phyloP scores from a whole-genome alignment of 2,888 invertebrate genomes.

The Odontocerum albicorne region DNA sequence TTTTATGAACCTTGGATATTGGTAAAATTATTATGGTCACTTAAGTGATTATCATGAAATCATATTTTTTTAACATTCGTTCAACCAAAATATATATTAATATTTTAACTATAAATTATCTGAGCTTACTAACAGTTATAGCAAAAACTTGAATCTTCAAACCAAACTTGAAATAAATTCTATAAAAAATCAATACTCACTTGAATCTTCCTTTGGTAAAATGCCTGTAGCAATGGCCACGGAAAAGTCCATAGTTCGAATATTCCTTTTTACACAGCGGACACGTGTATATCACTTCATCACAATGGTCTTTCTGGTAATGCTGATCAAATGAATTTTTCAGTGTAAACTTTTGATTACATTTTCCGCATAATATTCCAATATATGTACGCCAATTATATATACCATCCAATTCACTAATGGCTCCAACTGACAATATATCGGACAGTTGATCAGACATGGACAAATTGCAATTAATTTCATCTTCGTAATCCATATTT shows the following conservation, averaged over 20 bases:
- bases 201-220: conserved; percentile 15
- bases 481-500: too few relatives aligned
- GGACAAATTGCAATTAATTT: not conserved
- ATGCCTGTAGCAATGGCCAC: conserved; percentile 61
- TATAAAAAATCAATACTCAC: conserved; percentile 3
- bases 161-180: too few relatives aligned
- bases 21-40: too few relatives aligned
- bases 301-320: conserved; percentile 50
- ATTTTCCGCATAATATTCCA: conserved; percentile 9
- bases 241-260: conserved; percentile 56
- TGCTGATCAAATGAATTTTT: conserved; percentile 51
- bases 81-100: too few relatives aligned
- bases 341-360: conserved; percentile 1
- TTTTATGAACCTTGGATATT: too few relatives aligned
- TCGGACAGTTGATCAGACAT: conserved; percentile 9
- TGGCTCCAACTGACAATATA: not conserved
- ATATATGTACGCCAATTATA: conserved; percentile 2
- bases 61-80: too few relatives aligned
- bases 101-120: too few relatives aligned
- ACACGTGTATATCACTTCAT: conserved; percentile 54
- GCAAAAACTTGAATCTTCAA: too few relatives aligned
- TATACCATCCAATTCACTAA: not conserved
- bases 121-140: too few relatives aligned
- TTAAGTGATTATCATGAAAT: too few relatives aligned
- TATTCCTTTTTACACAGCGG: conserved; percentile 58